These are phyloP conservation scores for Asobara japonica DNA, from an alignment of 1,140 invertebrate genomes.

Conservation along the genomic window DNA sequence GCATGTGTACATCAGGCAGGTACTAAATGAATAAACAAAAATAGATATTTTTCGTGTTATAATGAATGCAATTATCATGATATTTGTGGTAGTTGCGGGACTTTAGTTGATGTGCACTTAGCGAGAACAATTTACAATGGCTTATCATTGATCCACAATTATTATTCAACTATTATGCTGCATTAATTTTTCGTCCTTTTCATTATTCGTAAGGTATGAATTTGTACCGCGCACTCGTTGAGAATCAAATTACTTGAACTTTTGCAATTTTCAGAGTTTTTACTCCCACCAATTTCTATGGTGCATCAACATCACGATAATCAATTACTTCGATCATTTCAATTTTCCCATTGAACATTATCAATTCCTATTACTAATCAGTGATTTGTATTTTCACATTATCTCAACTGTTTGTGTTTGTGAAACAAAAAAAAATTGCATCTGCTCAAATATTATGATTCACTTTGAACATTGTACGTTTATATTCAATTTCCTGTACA, in stretches of 20 bases:
- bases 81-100: not conserved
- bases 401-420: too few relatives aligned
- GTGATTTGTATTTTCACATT: too few relatives aligned
- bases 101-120: conserved; percentile 14
- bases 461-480: conserved; percentile 28
- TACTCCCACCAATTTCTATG: too few relatives aligned
- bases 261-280: conserved; percentile 7
- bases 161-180: conserved; percentile 12
- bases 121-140: conserved; percentile 35
- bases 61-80: not conserved
- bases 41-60: not conserved
- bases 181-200: not conserved
- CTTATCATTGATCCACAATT: conserved; percentile 23
- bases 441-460: not conserved
- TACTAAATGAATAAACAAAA: not conserved
- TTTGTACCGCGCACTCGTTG: conserved; percentile 63
- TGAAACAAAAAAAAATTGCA: conserved; percentile 4
- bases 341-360: too few relatives aligned
- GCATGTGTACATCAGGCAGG: conserved; percentile 12
- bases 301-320: too few relatives aligned
- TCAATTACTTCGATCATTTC: too few relatives aligned
- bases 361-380: too few relatives aligned
- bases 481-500: conserved; percentile 44
- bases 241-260: conserved; percentile 20
- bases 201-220: conserved; percentile 54